Evolutionary conservation across 2,888 invertebrate species (phyloP), one percentile per base, ranked within the genome.

Genomic region (Dryocosmus kuriphilus): DNA sequence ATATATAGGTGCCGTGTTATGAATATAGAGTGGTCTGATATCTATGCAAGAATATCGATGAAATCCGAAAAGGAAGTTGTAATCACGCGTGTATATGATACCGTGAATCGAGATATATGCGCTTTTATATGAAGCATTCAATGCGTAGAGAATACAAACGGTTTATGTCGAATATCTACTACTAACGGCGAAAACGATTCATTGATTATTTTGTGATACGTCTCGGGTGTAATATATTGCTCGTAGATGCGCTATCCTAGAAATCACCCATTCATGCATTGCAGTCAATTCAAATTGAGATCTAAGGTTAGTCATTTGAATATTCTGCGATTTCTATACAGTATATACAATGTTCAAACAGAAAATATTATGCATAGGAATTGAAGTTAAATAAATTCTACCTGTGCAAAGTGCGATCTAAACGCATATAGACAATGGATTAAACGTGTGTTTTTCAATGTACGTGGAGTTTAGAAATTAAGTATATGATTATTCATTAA

Each of bases 241-340:
- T 71, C 57, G n/a, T 65, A 51, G 46, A 51, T 71, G 11, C n/a
- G 30, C 46, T 71, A 71, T 51, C 46, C 27, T 30, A 9, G 51
- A 51, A 71, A 51, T 51, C 51, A 30, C 16, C 30, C 32, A 71
- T 71, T 71, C 46, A 51, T 46, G 67, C 67, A 46, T 46, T 67
- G 46, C 67, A 41, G 67, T 22, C 71, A 51, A 71, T 71, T 71
- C 51, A 71, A 71, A 71, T 71, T 51, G 24, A 51, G 30, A 71
- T 51, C 46, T 71, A n/a, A 51, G 11, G 51, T 51, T 71, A 71
- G 46, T 71, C 46, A 71, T 71, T 71, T 71, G n/a, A 71, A 71
- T 51, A 71, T 51, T 46, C 30, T n/a, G 30, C 11, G 19, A 51
- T 41, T 67, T 67, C 19, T 51, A 27, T 67, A 46, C 0, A 30